Evolutionary conservation across 2,113 vertebrate genomes (phyloP).

Genomic region (Nyctereutes procyonoides): DNA sequence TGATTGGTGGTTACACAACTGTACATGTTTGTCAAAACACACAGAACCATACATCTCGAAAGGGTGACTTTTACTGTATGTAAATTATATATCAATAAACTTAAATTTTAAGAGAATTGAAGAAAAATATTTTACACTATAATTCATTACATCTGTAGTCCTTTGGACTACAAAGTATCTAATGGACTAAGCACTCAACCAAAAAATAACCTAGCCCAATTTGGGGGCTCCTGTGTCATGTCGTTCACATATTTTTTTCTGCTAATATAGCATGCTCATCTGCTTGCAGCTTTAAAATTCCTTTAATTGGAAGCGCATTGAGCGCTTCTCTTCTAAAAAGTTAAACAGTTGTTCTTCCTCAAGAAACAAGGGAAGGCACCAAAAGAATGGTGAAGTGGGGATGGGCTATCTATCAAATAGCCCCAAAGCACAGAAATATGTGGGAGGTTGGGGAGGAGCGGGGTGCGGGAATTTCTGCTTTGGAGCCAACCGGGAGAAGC

Average conservation of each 20-base stretch:
- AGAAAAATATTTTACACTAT: background rate
- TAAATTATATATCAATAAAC: conserved; percentile 18
- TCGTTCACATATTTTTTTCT: background rate
- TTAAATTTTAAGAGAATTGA: background rate
- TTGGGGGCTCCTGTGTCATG: background rate
- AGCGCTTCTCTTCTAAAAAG: background rate
- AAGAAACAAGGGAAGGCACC: background rate
- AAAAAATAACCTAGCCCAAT: background rate
- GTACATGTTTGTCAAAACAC: background rate
- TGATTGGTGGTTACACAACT: background rate
- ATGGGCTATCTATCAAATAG: background rate
- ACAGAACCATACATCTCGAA: background rate
- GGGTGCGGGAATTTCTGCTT: background rate
- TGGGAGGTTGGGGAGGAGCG: too few species aligned
- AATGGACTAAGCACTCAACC: background rate
- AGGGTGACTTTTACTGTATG: background rate
- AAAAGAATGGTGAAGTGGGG: background rate
- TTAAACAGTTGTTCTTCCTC: background rate
- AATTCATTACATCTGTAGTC: background rate
- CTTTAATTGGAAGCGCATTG: background rate
- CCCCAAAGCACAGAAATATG: background rate
- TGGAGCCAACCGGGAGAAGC: background rate
- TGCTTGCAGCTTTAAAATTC: background rate
- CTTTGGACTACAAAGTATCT: background rate
- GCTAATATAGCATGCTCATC: background rate